Evolutionary conservation across 2,888 invertebrate genomes (phyloP), one percentile per base, ranked within the genome.

Genomic region (Volucella inflata): DNA sequence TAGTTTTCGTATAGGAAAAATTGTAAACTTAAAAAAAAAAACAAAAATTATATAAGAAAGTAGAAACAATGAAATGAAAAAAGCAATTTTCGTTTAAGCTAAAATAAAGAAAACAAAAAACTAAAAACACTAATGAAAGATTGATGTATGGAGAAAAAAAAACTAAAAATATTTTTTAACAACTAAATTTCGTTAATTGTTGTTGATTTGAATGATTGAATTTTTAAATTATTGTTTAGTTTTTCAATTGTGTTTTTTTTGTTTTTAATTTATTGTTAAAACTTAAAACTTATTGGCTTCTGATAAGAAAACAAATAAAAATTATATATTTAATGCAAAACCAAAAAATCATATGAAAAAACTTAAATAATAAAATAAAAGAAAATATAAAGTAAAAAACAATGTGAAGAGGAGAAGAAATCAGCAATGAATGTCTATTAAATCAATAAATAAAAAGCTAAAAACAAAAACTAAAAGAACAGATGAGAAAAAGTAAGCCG

Each of bases 351-450:
- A 21, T 4, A 21, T 0, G 4, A 42, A 71, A 21, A 36, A 53
- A 72, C 50, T 59, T 70, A 70, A 76, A 64, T 57, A 71, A 57
- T 50, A 46, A 59, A 40, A 8, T 8, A 46, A 4, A 57, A 55
- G 36, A 50, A 53, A 17, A 36, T 51, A 9, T 30, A 40, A 53
- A 55, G 59, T 36, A 46, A 70, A 71, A 70, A 55, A 48, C 10
- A 44, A 4, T 2, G 10, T 12, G n/a, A 44, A 2, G 44, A 10
- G 16, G 30, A 74, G 64, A 62, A 44, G 55, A 74, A 64, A 64
- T 10, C 55, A 76, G 76, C 76, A 82, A 82, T 82, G 76, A 82
- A 76, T 82, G 81, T 82, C 81, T 82, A 82, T 82, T 82, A 81
- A 75, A 80, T 46, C 53, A 81, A 64, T 10, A 71, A 65, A 55